These are phyloP conservation scores for Spialia ferax DNA, from an alignment of 2,888 invertebrate species.

Conservation along the genomic window DNA sequence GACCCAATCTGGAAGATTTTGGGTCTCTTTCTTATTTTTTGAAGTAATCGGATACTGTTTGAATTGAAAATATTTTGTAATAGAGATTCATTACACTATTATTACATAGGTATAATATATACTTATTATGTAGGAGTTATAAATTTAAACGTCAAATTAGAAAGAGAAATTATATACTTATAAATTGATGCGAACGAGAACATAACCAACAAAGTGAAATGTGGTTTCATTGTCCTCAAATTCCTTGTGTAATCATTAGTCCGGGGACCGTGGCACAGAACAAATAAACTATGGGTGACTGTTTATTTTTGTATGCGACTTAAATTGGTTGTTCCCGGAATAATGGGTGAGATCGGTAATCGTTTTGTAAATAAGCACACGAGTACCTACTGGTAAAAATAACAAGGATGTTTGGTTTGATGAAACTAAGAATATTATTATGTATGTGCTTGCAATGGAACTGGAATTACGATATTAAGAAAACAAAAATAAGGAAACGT, in stretches of 20 bases:
- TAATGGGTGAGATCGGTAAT: constrained; percentile 73
- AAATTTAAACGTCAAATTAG: background rate
- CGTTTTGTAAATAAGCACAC: constrained; percentile 68
- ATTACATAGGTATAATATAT: too few species aligned
- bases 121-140: background rate
- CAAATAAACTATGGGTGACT: constrained; percentile 77
- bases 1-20: too few species aligned
- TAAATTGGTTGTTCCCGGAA: constrained; percentile 78
- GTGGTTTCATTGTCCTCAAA: constrained; percentile 59
- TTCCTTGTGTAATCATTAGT: constrained; percentile 75
- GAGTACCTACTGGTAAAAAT: constrained; percentile 44
- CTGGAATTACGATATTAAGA: background rate
- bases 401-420: constrained; percentile 29
- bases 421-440: constrained; percentile 22
- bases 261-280: constrained; percentile 69
- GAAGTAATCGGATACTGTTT: too few species aligned
- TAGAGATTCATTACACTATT: too few species aligned
- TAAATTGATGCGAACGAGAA: background rate
- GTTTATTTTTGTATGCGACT: constrained; percentile 79
- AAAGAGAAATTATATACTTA: background rate
- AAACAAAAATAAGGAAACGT: background rate
- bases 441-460: background rate
- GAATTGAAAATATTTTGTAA: too few species aligned
- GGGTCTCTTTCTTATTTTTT: too few species aligned
- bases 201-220: constrained; percentile 40